Evolutionary conservation across 2,888 invertebrate genomes (phyloP).

Genomic region (Prenolepis imparis): DNA sequence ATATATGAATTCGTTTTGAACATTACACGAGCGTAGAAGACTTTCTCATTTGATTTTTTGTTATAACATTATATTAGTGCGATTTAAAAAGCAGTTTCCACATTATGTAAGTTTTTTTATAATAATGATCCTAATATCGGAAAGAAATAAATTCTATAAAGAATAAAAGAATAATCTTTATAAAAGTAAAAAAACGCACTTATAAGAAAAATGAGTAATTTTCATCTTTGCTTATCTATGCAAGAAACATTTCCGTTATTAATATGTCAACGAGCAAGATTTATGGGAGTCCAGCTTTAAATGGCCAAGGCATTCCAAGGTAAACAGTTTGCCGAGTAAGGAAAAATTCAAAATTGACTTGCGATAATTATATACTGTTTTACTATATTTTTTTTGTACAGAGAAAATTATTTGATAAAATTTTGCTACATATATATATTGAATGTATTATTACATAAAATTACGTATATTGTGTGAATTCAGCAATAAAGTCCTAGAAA

Average conservation of each 20-base stretch:
- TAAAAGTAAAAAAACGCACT: not conserved
- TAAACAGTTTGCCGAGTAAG: not conserved
- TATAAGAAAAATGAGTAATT: not conserved
- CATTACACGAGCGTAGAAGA: too few species aligned
- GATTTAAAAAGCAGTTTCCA: not conserved
- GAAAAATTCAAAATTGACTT: conserved; percentile 25
- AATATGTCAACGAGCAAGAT: conserved; percentile 47
- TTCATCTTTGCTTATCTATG: not conserved
- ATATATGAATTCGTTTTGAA: too few species aligned
- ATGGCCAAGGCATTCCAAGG: conserved; percentile 21
- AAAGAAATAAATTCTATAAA: not conserved
- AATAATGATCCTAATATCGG: not conserved
- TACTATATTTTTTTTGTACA: not conserved
- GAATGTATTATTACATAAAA: not conserved
- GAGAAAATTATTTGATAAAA: not conserved
- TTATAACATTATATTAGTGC: not conserved
- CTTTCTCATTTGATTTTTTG: too few species aligned
- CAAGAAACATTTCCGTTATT: conserved; percentile 53
- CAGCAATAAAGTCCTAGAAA: not conserved
- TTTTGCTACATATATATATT: not conserved
- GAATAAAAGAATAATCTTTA: not conserved
- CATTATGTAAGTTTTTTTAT: not conserved
- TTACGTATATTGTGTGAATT: not conserved
- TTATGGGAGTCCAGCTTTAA: conserved; percentile 48
- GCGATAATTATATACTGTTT: not conserved